Conservation (phyloP, 2,888 invertebrate genomes). For the Stramonita haemastoma region DNA sequence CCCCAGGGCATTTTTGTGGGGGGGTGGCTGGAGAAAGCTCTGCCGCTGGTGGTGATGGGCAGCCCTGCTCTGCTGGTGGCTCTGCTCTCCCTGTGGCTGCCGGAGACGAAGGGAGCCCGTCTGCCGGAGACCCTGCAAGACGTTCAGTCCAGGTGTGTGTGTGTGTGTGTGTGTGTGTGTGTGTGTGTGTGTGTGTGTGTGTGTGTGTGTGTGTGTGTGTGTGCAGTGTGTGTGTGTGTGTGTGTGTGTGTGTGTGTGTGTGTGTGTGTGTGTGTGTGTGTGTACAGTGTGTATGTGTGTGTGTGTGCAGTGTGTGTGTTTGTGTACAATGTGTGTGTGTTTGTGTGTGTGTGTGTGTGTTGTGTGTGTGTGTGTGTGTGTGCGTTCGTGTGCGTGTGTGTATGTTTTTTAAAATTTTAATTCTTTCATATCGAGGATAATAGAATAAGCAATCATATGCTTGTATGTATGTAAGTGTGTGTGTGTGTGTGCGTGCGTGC, state of each 20-base stretch:
- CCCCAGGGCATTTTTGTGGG: constrained; percentile 18
- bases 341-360: not conserved
- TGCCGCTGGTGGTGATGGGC: constrained; percentile 9
- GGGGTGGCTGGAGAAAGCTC: not conserved
- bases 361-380: too few species aligned
- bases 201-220: not conserved
- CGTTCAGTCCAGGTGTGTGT: not conserved
- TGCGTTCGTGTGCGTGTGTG: too few species aligned
- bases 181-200: constrained; percentile 21
- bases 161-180: not conserved
- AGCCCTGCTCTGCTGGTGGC: not conserved
- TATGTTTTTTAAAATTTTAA: too few species aligned
- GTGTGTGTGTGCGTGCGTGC: too few species aligned
- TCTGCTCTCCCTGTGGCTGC: constrained; percentile 10
- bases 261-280: too few species aligned
- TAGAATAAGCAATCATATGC: too few species aligned
- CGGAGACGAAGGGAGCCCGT: not conserved
- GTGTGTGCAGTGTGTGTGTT: too few species aligned
- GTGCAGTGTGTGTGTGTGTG: too few species aligned
- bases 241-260: too few species aligned
- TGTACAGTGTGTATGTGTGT: too few species aligned
- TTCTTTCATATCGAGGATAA: too few species aligned
- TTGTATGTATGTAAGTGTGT: too few species aligned
- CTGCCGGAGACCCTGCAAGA: constrained; percentile 16
- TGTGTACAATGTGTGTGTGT: not conserved